Conservation (phyloP, 2,888 invertebrate genomes). For the Caenorhabditis sinica region DNA sequence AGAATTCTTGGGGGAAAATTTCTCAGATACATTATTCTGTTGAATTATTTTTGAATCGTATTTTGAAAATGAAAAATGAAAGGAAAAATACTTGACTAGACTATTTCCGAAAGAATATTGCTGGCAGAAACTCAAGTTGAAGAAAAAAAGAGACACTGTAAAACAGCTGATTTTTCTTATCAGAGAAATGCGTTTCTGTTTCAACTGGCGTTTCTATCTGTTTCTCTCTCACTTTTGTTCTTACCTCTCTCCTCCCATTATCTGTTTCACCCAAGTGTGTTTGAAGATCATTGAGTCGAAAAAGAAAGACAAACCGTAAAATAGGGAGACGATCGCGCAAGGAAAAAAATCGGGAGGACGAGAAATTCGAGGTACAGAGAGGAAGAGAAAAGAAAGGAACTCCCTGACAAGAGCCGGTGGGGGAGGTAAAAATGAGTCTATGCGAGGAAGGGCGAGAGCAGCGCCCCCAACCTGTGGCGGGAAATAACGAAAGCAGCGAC, state of each 20-base stretch:
- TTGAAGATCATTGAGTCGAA: slow-evolving; percentile 67
- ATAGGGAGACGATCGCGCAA: slow-evolving; percentile 55
- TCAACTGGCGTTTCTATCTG: neutral
- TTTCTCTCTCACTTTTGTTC: slow-evolving; percentile 3
- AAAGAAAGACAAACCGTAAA: slow-evolving; percentile 66
- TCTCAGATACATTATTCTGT: too few relatives aligned
- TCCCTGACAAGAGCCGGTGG: slow-evolving; percentile 60
- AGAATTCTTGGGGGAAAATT: neutral
- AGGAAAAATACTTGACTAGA: too few relatives aligned
- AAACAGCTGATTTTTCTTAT: slow-evolving; percentile 3
- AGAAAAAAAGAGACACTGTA: neutral
- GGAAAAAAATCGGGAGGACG: slow-evolving; percentile 30
- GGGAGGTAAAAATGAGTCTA: slow-evolving; percentile 28
- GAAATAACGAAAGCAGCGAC: slow-evolving; percentile 5
- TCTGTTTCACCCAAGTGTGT: slow-evolving; percentile 58
- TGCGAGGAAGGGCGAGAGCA: slow-evolving; percentile 31
- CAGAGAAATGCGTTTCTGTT: neutral
- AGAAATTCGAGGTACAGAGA: neutral
- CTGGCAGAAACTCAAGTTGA: neutral
- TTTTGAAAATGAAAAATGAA: too few relatives aligned
- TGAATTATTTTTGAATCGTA: too few relatives aligned
- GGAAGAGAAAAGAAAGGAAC: slow-evolving; percentile 33
- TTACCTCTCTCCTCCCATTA: slow-evolving; percentile 15
- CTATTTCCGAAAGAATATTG: too few relatives aligned
- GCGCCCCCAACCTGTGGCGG: slow-evolving; percentile 26